Conservation (phyloP, 2,888 invertebrate species). For the Lepidocyrtinus sp. region DNA sequence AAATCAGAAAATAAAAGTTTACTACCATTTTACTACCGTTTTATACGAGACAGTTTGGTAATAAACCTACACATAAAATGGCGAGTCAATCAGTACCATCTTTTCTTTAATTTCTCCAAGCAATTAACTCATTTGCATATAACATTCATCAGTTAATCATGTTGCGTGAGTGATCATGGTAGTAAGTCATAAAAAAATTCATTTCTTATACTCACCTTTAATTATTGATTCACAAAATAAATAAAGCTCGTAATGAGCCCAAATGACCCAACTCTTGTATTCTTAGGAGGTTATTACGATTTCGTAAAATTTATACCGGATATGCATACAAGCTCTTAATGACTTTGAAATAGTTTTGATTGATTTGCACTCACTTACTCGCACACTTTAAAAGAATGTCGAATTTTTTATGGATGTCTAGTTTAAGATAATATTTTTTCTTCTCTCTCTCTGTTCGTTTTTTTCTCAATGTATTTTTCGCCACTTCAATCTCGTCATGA, state of each 20-base stretch:
- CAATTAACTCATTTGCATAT: conserved; percentile 3
- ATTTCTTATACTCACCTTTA: no score
- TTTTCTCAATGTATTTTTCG: neutral
- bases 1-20: neutral
- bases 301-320: no score
- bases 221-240: neutral
- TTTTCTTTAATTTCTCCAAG: neutral
- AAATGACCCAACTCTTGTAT: neutral
- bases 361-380: conserved; percentile 15
- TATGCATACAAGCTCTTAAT: no score
- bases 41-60: neutral
- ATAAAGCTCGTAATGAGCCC: neutral
- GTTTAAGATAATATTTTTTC: neutral
- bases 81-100: neutral
- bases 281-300: no score
- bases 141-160: no score
- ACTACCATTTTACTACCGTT: neutral
- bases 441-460: neutral
- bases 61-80: neutral
- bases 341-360: conserved; percentile 34
- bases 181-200: neutral
- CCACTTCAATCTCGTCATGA: neutral
- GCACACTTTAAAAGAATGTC: no score
- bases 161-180: neutral
- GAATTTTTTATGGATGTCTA: conserved; percentile 2